Evolutionary conservation across 2,888 invertebrate species (phyloP).

Genomic region (Icerya purchasi): DNA sequence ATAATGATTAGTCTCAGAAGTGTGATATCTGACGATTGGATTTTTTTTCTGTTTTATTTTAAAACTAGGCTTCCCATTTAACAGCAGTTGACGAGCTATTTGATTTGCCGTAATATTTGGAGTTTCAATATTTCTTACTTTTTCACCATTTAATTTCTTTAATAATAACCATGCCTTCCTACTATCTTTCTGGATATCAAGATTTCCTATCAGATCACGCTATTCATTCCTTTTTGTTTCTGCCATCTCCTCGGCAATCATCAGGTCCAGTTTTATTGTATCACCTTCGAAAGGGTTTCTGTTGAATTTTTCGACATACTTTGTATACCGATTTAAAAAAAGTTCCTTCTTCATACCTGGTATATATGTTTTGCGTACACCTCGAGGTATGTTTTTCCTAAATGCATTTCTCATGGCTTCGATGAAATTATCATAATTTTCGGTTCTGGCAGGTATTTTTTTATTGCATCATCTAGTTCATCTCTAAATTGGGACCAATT

Average conservation of each 20-base stretch:
- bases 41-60: too few relatives aligned
- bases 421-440: background rate
- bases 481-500: background rate
- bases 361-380: background rate
- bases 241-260: background rate
- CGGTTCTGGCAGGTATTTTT: background rate
- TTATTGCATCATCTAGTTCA: background rate
- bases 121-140: too few relatives aligned
- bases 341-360: background rate
- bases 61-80: too few relatives aligned
- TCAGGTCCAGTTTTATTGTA: background rate
- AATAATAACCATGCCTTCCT: background rate
- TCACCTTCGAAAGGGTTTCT: background rate
- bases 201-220: background rate
- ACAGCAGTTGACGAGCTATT: too few relatives aligned
- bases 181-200: background rate
- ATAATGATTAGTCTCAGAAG: too few relatives aligned
- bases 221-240: background rate
- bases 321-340: background rate
- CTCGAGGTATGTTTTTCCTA: too few relatives aligned
- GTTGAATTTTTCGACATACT: background rate
- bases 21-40: too few relatives aligned
- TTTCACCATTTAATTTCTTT: too few relatives aligned
- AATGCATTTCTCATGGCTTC: background rate
- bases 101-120: too few relatives aligned